These are phyloP conservation scores for Pseudorasbora parva DNA, from an alignment of 2,113 vertebrate species.

Conservation along the genomic window DNA sequence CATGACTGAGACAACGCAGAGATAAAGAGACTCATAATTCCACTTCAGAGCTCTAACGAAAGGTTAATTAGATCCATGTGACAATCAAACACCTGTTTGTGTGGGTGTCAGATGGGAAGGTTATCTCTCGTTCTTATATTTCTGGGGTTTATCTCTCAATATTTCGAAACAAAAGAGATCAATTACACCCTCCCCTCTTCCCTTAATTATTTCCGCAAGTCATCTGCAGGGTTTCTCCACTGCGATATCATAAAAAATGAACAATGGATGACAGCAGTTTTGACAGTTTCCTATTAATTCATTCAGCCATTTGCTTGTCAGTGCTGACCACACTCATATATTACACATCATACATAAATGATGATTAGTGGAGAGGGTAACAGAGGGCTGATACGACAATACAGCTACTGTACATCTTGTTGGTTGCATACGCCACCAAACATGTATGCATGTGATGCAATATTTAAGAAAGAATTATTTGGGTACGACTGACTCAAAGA, in stretches of 20 bases:
- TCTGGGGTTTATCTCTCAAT: slow-evolving; percentile 16
- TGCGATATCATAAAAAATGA: slow-evolving; percentile 35
- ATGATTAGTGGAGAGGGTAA: background rate
- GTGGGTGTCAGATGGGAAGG: background rate
- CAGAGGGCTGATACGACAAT: background rate
- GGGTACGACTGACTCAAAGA: background rate
- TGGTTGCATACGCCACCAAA: background rate
- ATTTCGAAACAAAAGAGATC: slow-evolving; percentile 44
- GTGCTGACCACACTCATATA: slow-evolving; percentile 27
- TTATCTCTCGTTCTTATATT: slow-evolving; percentile 7
- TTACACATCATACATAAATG: background rate
- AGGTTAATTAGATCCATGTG: slow-evolving; percentile 42
- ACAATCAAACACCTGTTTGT: slow-evolving; percentile 25
- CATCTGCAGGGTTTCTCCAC: background rate
- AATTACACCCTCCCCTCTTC: background rate
- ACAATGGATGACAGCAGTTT: slow-evolving; percentile 40
- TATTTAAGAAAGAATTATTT: background rate
- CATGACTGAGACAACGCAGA: background rate
- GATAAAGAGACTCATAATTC: slow-evolving; percentile 4
- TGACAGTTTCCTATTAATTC: slow-evolving; percentile 28
- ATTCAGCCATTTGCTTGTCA: slow-evolving; percentile 18
- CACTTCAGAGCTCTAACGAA: slow-evolving; percentile 18
- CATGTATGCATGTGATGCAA: background rate
- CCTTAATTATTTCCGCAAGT: slow-evolving; percentile 33
- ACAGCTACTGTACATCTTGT: background rate